Conservation (phyloP, 2,797 vertebrate species). For the Helostoma temminkii region DNA sequence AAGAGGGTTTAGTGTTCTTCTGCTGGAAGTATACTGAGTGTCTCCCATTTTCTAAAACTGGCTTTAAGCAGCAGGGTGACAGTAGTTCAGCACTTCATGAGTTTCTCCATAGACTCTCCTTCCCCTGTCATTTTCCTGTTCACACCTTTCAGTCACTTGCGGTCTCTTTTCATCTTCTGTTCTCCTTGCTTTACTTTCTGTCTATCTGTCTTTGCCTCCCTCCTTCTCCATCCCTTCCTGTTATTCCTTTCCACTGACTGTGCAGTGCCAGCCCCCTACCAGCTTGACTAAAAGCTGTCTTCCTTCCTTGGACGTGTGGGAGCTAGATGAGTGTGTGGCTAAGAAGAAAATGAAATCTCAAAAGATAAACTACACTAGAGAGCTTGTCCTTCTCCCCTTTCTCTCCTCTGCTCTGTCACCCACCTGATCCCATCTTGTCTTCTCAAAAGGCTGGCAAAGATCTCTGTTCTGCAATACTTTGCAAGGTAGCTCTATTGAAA, state of each 20-base stretch:
- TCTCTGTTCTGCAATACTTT: slow-evolving; percentile 42
- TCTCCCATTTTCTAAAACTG: slow-evolving; percentile 53
- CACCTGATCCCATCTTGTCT: slow-evolving; percentile 40
- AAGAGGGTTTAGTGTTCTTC: slow-evolving; percentile 37
- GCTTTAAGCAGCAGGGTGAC: slow-evolving; percentile 50
- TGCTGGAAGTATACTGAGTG: slow-evolving; percentile 27
- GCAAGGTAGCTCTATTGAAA: slow-evolving; percentile 26
- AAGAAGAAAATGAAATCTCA: slow-evolving; percentile 67
- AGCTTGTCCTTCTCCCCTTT: slow-evolving; percentile 31
- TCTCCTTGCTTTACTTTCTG: slow-evolving; percentile 37
- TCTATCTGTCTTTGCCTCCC: slow-evolving; percentile 23
- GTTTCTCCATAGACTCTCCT: slow-evolving; percentile 10
- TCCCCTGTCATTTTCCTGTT: slow-evolving; percentile 60
- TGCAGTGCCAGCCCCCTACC: slow-evolving; percentile 56
- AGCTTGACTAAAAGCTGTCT: slow-evolving; percentile 58
- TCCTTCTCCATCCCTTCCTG: slow-evolving; percentile 11
- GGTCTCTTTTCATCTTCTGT: slow-evolving; percentile 42
- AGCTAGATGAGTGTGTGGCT: slow-evolving; percentile 37
- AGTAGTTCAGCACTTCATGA: slow-evolving; percentile 38
- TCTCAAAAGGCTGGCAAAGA: slow-evolving; percentile 49
- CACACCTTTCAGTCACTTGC: slow-evolving; percentile 21
- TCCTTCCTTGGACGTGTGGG: slow-evolving; percentile 50
- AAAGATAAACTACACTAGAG: slow-evolving; percentile 64
- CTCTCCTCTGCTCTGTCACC: slow-evolving; percentile 21
- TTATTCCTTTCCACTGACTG: slow-evolving; percentile 61